phyloP scores from a whole-genome alignment of 2,113 vertebrate species.

The Lethenteron reissneri region DNA sequence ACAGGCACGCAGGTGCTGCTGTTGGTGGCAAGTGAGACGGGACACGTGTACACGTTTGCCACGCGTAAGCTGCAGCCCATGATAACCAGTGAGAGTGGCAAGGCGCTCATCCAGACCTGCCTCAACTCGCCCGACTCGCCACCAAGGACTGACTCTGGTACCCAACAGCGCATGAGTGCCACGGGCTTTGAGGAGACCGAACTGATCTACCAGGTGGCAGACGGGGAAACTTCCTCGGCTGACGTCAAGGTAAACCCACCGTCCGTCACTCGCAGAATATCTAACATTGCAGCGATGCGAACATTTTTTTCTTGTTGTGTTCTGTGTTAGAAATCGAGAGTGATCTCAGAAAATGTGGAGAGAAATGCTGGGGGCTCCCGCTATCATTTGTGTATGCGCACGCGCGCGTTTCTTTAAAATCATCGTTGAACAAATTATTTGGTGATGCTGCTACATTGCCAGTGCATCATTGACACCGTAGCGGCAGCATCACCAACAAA shows the following conservation, averaged over 20 bases:
- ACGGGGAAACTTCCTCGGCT: constrained; percentile 37
- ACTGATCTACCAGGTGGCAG: constrained; percentile 95
- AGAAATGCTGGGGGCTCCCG: not conserved
- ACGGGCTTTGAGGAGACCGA: constrained; percentile 95
- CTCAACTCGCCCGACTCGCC: constrained; percentile 96
- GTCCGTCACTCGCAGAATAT: not conserved
- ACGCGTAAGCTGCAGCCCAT: constrained; percentile 95
- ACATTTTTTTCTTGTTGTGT: too few relatives aligned
- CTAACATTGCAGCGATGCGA: too few relatives aligned
- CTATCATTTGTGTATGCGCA: not conserved
- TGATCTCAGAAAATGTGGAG: too few relatives aligned
- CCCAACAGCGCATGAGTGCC: constrained; percentile 95
- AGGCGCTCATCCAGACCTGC: constrained; percentile 94
- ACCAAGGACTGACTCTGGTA: constrained; percentile 72
- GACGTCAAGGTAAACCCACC: constrained; percentile 3
- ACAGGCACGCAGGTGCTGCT: constrained; percentile 91
- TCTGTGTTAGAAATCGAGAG: too few relatives aligned
- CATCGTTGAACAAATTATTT: too few relatives aligned
- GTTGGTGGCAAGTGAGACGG: constrained; percentile 88
- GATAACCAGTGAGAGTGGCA: constrained; percentile 97
- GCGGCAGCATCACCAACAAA: too few relatives aligned
- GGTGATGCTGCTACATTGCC: too few relatives aligned
- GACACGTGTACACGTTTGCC: constrained; percentile 92
- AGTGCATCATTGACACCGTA: too few relatives aligned
- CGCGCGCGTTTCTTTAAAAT: not conserved